Conservation (phyloP, 2,797 vertebrate species). For the Sebastes flavidus region DNA sequence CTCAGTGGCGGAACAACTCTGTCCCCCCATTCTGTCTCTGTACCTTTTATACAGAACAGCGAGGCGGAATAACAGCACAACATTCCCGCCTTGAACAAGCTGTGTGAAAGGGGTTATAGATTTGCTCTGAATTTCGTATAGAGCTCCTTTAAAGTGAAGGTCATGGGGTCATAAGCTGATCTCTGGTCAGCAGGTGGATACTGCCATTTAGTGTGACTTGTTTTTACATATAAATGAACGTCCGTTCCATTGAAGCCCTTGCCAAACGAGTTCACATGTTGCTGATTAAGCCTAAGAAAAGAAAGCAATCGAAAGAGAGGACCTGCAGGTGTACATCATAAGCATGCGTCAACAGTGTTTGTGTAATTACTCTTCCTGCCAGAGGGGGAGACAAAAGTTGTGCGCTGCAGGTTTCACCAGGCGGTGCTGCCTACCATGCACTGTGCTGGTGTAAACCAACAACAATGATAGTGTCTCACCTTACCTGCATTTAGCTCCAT, state of each 20-base stretch:
- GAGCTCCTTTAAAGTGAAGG: constrained; percentile 8
- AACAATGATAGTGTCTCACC: constrained; percentile 50
- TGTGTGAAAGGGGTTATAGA: background rate
- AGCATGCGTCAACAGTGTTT: too few species aligned
- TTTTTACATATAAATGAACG: background rate
- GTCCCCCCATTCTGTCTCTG: too few species aligned
- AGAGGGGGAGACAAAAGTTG: too few species aligned
- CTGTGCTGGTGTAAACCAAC: constrained; percentile 39
- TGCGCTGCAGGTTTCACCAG: too few species aligned
- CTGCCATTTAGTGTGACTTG: constrained; percentile 12
- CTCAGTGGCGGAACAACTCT: too few species aligned
- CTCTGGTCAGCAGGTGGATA: constrained; percentile 42
- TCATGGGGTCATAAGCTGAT: constrained; percentile 12
- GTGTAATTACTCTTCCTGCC: too few species aligned
- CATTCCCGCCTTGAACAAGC: too few species aligned
- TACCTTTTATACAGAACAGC: too few species aligned
- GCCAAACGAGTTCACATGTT: background rate
- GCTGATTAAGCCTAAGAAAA: background rate
- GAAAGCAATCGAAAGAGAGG: too few species aligned
- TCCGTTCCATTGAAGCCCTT: background rate
- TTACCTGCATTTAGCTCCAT: constrained; percentile 60
- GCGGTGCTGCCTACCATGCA: too few species aligned
- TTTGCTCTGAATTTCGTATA: background rate
- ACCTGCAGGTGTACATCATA: background rate
- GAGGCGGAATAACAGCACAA: too few species aligned